Evolutionary conservation across 2,888 invertebrate genomes (phyloP).

Genomic region (Dynastes grantii): DNA sequence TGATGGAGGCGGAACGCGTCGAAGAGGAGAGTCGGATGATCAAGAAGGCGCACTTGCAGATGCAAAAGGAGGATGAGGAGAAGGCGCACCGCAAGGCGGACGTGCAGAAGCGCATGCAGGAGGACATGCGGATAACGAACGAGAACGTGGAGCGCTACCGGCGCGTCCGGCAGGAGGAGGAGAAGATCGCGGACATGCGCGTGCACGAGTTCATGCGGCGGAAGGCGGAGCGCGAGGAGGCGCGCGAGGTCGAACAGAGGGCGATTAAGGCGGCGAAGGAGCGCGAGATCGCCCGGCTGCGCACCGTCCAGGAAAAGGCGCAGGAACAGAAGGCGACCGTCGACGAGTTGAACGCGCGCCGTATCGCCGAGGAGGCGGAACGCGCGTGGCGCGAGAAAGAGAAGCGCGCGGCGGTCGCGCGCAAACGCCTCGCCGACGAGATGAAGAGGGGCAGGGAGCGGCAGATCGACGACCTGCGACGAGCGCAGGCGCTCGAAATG

Average conservation of each 20-base stretch:
- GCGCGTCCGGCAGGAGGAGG: slow-evolving; percentile 78
- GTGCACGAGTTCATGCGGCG: slow-evolving; percentile 77
- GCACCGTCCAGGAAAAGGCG: slow-evolving; percentile 73
- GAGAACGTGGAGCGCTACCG: slow-evolving; percentile 76
- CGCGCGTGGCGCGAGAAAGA: slow-evolving; percentile 80
- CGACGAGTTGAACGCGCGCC: slow-evolving; percentile 72
- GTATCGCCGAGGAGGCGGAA: slow-evolving; percentile 77
- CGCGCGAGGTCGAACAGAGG: slow-evolving; percentile 72
- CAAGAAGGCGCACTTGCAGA: slow-evolving; percentile 77
- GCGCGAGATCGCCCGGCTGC: slow-evolving; percentile 73
- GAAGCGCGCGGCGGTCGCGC: slow-evolving; percentile 75
- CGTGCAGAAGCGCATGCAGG: slow-evolving; percentile 73
- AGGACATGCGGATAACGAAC: slow-evolving; percentile 76
- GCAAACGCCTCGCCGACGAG: slow-evolving; percentile 72
- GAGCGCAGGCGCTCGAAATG: slow-evolving; percentile 78
- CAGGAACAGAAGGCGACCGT: slow-evolving; percentile 71
- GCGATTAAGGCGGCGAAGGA: slow-evolving; percentile 76
- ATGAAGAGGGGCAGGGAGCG: slow-evolving; percentile 70
- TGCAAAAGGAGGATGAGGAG: slow-evolving; percentile 78
- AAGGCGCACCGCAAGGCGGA: slow-evolving; percentile 74
- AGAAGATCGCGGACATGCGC: slow-evolving; percentile 77
- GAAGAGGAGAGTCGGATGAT: slow-evolving; percentile 79
- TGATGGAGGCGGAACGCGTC: slow-evolving; percentile 78
- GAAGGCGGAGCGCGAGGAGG: slow-evolving; percentile 77
- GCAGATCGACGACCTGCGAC: slow-evolving; percentile 73